Evolutionary conservation across 2,888 invertebrate species (phyloP).

Genomic region (Lithosia quadra): DNA sequence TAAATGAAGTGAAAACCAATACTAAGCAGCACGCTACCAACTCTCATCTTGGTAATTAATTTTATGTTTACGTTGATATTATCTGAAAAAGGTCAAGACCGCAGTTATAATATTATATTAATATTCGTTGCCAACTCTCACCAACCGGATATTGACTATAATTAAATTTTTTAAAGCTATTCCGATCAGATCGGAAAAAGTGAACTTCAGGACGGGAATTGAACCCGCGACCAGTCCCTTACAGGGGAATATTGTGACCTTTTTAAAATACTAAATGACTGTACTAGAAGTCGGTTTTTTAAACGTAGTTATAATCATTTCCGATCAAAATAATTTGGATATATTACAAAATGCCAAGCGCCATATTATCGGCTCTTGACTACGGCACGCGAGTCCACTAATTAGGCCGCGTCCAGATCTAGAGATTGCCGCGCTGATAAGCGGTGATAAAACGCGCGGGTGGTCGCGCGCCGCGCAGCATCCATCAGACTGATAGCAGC

Average conservation of each 20-base stretch:
- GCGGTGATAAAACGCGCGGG: constrained; percentile 59
- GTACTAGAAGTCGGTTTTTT: too few species aligned
- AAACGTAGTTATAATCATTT: too few species aligned
- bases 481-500: constrained; percentile 44
- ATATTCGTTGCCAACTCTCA: not conserved
- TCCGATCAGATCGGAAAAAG: too few species aligned
- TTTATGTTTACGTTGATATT: not conserved
- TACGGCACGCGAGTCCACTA: constrained; percentile 71
- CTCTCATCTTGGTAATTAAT: not conserved
- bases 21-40: not conserved
- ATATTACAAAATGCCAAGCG: constrained; percentile 44
- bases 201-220: too few species aligned
- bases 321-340: too few species aligned
- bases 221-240: too few species aligned
- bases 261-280: too few species aligned
- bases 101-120: not conserved
- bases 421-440: constrained; percentile 64
- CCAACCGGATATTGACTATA: constrained; percentile 6
- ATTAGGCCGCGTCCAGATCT: constrained; percentile 71
- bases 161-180: too few species aligned
- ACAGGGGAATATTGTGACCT: too few species aligned
- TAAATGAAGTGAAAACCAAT: too few species aligned
- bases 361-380: constrained; percentile 54
- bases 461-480: constrained; percentile 51
- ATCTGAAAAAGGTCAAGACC: not conserved